phyloP scores from a whole-genome alignment of 2,797 vertebrate genomes.

The Philypnodon macrostomus region DNA sequence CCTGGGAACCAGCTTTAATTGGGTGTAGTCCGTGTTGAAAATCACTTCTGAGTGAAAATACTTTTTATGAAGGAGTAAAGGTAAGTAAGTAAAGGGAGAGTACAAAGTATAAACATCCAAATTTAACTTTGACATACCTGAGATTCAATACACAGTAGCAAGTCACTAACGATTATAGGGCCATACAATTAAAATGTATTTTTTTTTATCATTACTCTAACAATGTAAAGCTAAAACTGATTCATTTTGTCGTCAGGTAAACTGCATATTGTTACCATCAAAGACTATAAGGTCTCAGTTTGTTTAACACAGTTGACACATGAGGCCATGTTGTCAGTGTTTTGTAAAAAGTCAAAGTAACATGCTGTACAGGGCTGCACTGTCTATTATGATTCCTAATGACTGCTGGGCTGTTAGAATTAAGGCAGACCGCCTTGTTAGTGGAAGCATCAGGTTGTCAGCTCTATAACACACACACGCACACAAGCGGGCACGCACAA shows the following conservation, averaged over 20 bases:
- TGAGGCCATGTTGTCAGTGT: neutral
- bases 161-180: too few relatives aligned
- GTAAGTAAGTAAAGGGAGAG: too few relatives aligned
- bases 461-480: slow-evolving; percentile 6
- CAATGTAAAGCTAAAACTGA: neutral
- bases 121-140: too few relatives aligned
- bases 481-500: slow-evolving; percentile 4
- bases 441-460: slow-evolving; percentile 23
- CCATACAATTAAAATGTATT: too few relatives aligned
- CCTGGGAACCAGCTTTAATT: slow-evolving; percentile 40
- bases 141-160: too few relatives aligned
- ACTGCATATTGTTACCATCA: neutral
- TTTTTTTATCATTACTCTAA: neutral
- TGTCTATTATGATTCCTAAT: slow-evolving; percentile 17
- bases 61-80: slow-evolving; percentile 9
- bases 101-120: too few relatives aligned
- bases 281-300: neutral
- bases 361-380: neutral
- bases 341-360: slow-evolving; percentile 12
- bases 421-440: slow-evolving; percentile 20
- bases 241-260: neutral
- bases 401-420: slow-evolving; percentile 18
- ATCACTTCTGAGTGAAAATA: slow-evolving; percentile 4
- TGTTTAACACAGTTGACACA: neutral
- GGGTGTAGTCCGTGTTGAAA: slow-evolving; percentile 33